A percentile compares a stretch with the other conserved stretches of the same genome.
Conservation (phyloP, 2,888 invertebrate genomes). For the Drosophila mercatorum region DNA sequence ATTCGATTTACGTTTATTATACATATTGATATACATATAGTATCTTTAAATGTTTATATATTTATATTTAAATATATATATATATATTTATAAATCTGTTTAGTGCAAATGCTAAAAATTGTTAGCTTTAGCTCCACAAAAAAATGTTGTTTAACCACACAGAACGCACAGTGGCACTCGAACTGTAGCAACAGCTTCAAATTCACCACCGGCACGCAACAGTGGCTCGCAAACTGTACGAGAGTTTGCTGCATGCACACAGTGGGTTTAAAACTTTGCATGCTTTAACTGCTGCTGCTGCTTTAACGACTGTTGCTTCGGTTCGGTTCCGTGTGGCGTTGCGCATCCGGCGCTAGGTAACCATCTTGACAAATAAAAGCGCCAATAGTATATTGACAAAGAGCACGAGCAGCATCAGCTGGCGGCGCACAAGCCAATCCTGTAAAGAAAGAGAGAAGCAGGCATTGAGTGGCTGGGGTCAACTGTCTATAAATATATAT, state of each 20-base stretch:
- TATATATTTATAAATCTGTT: slow-evolving; percentile 45
- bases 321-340: slow-evolving; percentile 47
- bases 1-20: slow-evolving; percentile 57
- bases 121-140: slow-evolving; percentile 55
- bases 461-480: neutral
- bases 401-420: slow-evolving; percentile 96
- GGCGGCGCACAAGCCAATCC: slow-evolving; percentile 99
- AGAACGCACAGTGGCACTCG: slow-evolving; percentile 16
- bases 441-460: slow-evolving; percentile 79
- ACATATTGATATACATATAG: slow-evolving; percentile 56
- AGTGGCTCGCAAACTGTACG: slow-evolving; percentile 27
- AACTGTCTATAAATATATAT: neutral
- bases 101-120: slow-evolving; percentile 79
- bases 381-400: slow-evolving; percentile 97
- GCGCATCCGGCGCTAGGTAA: slow-evolving; percentile 90
- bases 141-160: slow-evolving; percentile 44
- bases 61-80: slow-evolving; percentile 35
- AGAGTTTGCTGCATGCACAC: neutral
- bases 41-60: slow-evolving; percentile 39
- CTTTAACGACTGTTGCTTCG: slow-evolving; percentile 19
- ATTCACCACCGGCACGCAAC: slow-evolving; percentile 15
- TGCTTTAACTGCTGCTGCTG: slow-evolving; percentile 4
- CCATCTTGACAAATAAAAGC: slow-evolving; percentile 97
- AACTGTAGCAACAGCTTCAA: slow-evolving; percentile 23
- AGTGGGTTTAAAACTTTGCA: slow-evolving; percentile 18